Conservation (phyloP, 64 coral and sea anemone species). For the Pachyseris speciosa region DNA sequence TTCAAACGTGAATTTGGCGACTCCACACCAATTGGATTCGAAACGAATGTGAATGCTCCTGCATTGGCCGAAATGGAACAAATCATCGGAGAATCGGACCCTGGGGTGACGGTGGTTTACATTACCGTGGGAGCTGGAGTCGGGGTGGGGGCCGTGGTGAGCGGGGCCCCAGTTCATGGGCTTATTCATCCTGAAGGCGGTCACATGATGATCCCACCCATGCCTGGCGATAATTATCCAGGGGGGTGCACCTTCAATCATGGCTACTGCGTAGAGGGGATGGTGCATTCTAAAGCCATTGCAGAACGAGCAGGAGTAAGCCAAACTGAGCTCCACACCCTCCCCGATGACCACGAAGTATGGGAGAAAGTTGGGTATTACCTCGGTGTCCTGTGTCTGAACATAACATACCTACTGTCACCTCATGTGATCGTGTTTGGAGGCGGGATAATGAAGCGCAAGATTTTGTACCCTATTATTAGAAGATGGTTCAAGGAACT, state of each 20-base stretch:
- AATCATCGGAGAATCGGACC: not conserved
- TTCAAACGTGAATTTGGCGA: conserved; percentile 69
- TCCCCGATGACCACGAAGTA: conserved; percentile 74
- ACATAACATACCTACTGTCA: conserved; percentile 84
- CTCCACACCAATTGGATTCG: conserved; percentile 67
- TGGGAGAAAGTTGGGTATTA: conserved; percentile 96
- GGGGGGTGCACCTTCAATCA: conserved; percentile 79
- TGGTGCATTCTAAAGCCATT: conserved; percentile 86
- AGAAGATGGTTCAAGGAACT: conserved; percentile 81
- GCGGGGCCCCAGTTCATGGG: conserved; percentile 79
- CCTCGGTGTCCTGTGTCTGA: conserved; percentile 88
- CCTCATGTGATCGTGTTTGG: conserved; percentile 88
- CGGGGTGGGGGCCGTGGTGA: conserved; percentile 76
- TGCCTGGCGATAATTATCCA: conserved; percentile 74
- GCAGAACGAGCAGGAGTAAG: conserved; percentile 73
- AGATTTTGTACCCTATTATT: conserved; percentile 51
- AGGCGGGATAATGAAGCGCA: conserved; percentile 91
- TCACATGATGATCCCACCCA: conserved; percentile 81
- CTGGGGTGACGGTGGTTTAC: conserved; percentile 62
- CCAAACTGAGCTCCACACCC: conserved; percentile 28
- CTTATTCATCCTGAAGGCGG: conserved; percentile 92
- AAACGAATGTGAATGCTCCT: conserved; percentile 92
- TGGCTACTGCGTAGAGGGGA: conserved; percentile 85
- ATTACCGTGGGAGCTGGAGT: conserved; percentile 91
- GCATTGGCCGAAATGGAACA: conserved; percentile 76